Conservation (phyloP, 2,888 invertebrate genomes). For the Phalera bucephala region DNA sequence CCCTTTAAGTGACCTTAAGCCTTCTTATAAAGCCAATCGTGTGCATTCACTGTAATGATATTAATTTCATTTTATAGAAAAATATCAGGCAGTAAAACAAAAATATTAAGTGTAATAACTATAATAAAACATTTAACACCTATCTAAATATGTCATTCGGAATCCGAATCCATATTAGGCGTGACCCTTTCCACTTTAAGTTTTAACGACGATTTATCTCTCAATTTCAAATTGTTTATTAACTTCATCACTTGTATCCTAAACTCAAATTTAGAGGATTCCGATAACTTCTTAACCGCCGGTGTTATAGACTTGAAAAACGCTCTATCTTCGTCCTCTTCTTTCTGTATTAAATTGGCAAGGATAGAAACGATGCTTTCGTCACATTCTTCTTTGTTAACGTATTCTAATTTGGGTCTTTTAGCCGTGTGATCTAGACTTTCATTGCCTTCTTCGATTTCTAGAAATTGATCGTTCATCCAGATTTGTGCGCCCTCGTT, state of each 20-base stretch:
- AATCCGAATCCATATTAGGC: conserved; percentile 29
- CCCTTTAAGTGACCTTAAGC: too few species aligned
- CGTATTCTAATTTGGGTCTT: conserved; percentile 30
- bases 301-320: conserved; percentile 65
- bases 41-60: too few species aligned
- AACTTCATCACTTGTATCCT: conserved; percentile 59
- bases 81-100: too few species aligned
- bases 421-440: conserved; percentile 24
- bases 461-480: conserved; percentile 46
- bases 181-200: conserved; percentile 20
- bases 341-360: conserved; percentile 52
- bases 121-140: too few species aligned
- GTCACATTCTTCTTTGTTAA: conserved; percentile 27
- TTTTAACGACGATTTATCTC: conserved; percentile 27
- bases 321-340: conserved; percentile 64
- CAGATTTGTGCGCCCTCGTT: conserved; percentile 41
- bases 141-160: too few species aligned
- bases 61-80: too few species aligned
- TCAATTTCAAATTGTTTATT: conserved; percentile 42
- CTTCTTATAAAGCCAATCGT: too few species aligned
- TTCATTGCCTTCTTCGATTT: conserved; percentile 34
- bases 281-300: conserved; percentile 51
- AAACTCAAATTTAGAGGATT: conserved; percentile 54
- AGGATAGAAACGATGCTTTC: conserved; percentile 46
- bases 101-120: too few species aligned